Evolutionary conservation across 2,113 vertebrate genomes (phyloP).

Genomic region (Phasianus colchicus): DNA sequence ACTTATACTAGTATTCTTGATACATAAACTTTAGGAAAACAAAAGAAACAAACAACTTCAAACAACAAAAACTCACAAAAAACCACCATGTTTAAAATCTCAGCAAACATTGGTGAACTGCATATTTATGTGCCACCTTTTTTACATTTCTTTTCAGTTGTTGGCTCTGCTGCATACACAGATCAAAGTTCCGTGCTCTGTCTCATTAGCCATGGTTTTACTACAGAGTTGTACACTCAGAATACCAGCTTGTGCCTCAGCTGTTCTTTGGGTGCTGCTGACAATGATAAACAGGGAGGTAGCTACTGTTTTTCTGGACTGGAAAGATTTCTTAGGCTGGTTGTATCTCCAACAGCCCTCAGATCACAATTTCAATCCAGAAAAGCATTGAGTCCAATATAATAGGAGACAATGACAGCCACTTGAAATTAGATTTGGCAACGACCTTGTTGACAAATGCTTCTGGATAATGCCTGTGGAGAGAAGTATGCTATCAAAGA

Average conservation of each 20-base stretch:
- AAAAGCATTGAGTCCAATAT: background rate
- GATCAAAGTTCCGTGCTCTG: background rate
- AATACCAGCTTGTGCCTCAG: background rate
- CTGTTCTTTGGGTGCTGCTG: background rate
- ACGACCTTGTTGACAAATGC: background rate
- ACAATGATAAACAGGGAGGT: background rate
- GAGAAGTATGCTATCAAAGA: background rate
- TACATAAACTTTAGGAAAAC: background rate
- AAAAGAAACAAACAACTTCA: too few relatives aligned
- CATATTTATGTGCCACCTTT: background rate
- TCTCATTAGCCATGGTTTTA: background rate
- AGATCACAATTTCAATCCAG: background rate
- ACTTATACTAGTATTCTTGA: background rate
- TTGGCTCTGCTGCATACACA: background rate
- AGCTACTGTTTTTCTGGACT: background rate
- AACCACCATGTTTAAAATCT: background rate
- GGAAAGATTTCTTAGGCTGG: background rate
- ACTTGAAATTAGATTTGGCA: constrained; percentile 28
- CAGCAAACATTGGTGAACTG: background rate
- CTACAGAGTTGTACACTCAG: accelerated
- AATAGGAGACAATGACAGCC: constrained; percentile 7
- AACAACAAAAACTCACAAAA: background rate
- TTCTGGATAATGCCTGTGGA: background rate
- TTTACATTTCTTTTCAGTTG: background rate
- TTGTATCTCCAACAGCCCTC: background rate